Conservation (phyloP, 2,888 invertebrate species). For the Tupiocoris notatus region DNA sequence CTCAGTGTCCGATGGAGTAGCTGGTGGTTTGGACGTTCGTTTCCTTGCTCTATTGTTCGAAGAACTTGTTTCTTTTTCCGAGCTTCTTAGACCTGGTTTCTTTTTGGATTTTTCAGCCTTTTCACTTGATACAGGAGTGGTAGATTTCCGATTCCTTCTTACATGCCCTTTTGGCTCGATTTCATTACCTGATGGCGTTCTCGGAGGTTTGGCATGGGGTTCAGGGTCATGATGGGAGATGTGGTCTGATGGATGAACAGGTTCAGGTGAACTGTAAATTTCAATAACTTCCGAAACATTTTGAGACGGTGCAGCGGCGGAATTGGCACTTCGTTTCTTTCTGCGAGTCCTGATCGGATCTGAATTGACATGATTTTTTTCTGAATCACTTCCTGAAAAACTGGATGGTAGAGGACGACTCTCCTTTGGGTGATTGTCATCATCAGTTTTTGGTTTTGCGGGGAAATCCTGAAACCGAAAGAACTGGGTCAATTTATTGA, state of each 20-base stretch:
- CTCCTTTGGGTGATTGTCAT: constrained; percentile 57
- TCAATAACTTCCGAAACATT: constrained; percentile 12
- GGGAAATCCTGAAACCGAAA: constrained; percentile 13
- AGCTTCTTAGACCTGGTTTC: constrained; percentile 16
- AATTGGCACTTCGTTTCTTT: constrained; percentile 30
- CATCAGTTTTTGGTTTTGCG: constrained; percentile 50
- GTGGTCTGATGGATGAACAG: constrained; percentile 33
- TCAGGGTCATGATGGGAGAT: constrained; percentile 43
- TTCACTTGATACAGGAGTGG: constrained; percentile 14
- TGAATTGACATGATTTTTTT: constrained; percentile 49
- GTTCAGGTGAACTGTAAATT: constrained; percentile 49
- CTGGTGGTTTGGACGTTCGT: constrained; percentile 44
- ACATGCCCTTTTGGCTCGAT: constrained; percentile 38
- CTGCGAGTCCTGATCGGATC: constrained; percentile 49
- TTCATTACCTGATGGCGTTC: constrained; percentile 47
- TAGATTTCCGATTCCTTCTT: constrained; percentile 29
- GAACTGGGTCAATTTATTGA: not conserved
- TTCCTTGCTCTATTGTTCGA: constrained; percentile 46
- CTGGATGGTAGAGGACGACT: constrained; percentile 62
- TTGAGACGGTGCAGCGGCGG: constrained; percentile 53
- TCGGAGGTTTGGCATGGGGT: constrained; percentile 41
- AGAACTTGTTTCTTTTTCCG: constrained; percentile 37
- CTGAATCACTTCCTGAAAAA: constrained; percentile 60
- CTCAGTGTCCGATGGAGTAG: constrained; percentile 45
- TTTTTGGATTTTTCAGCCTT: constrained; percentile 36